phyloP scores from a whole-genome alignment of 2,797 vertebrate species.

The Linurgus olivaceus region DNA sequence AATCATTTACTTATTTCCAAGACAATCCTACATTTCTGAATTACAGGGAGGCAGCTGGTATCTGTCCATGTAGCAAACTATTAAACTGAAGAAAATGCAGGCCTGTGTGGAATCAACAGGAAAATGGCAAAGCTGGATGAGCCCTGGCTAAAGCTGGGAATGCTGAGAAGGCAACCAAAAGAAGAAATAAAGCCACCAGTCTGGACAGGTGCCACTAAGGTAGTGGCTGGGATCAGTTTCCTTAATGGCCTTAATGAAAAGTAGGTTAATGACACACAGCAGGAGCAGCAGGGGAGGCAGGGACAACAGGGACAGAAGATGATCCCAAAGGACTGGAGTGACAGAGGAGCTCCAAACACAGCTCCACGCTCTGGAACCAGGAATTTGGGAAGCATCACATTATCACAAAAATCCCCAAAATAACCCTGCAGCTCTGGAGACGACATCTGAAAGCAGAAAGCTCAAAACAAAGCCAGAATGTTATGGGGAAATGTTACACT shows the following conservation, averaged over 20 bases:
- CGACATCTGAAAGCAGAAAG: background rate
- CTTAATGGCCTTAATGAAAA: background rate
- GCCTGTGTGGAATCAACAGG: background rate
- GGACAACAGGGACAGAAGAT: background rate
- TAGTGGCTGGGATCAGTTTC: background rate
- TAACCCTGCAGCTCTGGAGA: background rate
- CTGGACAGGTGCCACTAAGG: background rate
- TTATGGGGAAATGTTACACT: accelerated
- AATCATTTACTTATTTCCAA: background rate
- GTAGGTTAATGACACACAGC: background rate
- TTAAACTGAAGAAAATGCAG: accelerated
- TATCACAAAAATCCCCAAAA: background rate
- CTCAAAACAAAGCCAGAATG: background rate
- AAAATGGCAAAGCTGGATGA: background rate
- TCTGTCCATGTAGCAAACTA: background rate
- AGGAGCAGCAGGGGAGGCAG: background rate
- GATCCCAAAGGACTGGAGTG: background rate
- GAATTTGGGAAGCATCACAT: background rate
- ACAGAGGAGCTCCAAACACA: background rate
- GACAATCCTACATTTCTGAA: background rate
- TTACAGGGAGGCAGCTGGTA: background rate
- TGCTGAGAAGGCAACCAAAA: background rate
- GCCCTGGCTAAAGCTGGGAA: background rate
- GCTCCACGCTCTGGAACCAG: background rate
- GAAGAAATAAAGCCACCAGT: background rate